Evolutionary conservation across 1,140 invertebrate species (phyloP), one percentile per base, ranked within the genome.

Genomic region (Cryptotermes secundus): DNA sequence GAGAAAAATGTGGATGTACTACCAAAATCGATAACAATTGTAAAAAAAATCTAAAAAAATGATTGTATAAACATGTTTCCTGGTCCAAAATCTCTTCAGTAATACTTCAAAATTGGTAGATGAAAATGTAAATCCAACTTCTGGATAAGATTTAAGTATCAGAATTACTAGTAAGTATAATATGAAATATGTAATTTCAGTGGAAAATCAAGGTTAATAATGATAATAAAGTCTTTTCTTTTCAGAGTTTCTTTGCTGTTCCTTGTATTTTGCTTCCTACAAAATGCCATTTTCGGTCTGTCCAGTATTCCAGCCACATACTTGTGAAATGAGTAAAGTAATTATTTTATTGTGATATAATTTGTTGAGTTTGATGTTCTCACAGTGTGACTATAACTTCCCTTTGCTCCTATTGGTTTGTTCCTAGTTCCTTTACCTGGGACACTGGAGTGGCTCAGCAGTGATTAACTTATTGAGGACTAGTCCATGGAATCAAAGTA

Each of bases 101-200:
- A 72, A n/a, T 31, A 72, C 59, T 72, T 72, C 59, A 72, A 72
- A 72, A 72, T 72, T 72, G 31, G 26, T 72, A 72, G 59, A 72
- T 72, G 7, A 72, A 72, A 72, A 72, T 31, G 59, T 72, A 72
- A 26, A 26, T 31, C 26, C 31, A 10, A 9, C 59, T 72, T n/a
- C n/a, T 72, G 59, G 59, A n/a, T 72, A 72, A 72, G n/a, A 59
- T n/a, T 59, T 59, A 22, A 59, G 24, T 16, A 72, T 72, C 59
- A 31, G 2, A 7, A 72, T 72, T 72, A 72, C 1, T 72, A 72
- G n/a, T 72, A n/a, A 31, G 59, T n/a, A 72, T 72, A 31, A 31
- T 72, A 72, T 72, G 59, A 72, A 72, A 72, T 31, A 72, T 72
- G 26, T 72, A 72, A 72, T 72, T 72, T 31, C 59, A 31, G 2